Percentiles rank a stretch among this genome's conserved stretches.
Evolutionary conservation across 2,113 vertebrate genomes (phyloP).

Genomic region (Seriola aureovittata): DNA sequence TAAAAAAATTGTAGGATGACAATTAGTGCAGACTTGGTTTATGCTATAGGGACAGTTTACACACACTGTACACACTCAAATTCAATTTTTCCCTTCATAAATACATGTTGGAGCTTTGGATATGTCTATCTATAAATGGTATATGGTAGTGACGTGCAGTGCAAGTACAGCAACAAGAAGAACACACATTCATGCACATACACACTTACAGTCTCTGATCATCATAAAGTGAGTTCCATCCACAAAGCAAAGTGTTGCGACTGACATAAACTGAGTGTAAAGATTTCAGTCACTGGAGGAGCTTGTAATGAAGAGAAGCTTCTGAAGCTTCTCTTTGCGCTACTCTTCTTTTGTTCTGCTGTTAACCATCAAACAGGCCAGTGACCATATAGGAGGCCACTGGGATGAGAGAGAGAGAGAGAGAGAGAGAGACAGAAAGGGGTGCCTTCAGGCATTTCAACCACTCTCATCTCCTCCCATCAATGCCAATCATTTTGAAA

Average conservation of each 20-base stretch:
- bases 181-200: background rate
- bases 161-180: background rate
- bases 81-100: background rate
- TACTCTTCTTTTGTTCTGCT: slow-evolving; percentile 50
- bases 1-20: background rate
- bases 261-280: slow-evolving; percentile 37
- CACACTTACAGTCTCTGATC: slow-evolving; percentile 27
- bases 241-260: slow-evolving; percentile 13
- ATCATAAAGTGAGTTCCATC: slow-evolving; percentile 7
- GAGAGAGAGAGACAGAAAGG: slow-evolving; percentile 7
- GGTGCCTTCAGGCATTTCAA: slow-evolving; percentile 48
- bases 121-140: background rate
- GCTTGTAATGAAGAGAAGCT: slow-evolving; percentile 29
- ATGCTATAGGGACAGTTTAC: background rate
- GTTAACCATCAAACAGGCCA: slow-evolving; percentile 62
- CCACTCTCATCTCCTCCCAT: slow-evolving; percentile 39
- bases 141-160: background rate
- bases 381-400: slow-evolving; percentile 23
- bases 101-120: background rate
- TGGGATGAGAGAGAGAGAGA: slow-evolving; percentile 14
- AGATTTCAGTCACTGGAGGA: slow-evolving; percentile 27
- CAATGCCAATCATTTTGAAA: slow-evolving; percentile 39
- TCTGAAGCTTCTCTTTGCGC: slow-evolving; percentile 40
- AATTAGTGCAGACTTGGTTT: too few species aligned
- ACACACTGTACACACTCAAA: too few species aligned